Evolutionary conservation across 2,797 vertebrate species (phyloP), one percentile per base, ranked within the genome.

Genomic region (Selene dorsalis): DNA sequence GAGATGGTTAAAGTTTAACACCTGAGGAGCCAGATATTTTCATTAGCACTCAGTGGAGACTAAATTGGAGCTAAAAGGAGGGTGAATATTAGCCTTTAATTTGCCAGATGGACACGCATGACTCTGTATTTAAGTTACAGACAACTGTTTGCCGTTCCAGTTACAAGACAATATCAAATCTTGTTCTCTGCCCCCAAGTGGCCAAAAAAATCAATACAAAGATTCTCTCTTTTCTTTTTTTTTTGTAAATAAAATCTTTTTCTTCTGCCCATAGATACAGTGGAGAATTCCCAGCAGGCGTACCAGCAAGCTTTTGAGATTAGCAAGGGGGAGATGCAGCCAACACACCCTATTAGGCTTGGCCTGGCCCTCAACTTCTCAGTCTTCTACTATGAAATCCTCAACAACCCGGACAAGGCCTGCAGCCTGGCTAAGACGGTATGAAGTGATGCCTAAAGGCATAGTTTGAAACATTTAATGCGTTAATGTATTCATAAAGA

Each of bases 291-390:
- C 80, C 97, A 99, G 94, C 91, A 97, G 76, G 96, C 98, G 61
- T 99, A 99, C 92, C 96, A 99, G 90, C 95, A 98, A 92, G 98
- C 98, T 22, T 99, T 99, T 93, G 97, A 99, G 86, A 99, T 99
- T 93, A 99, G 98, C 94, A 98, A 98, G 96, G 96, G 95, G 76
- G 96, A 99, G 90, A 99, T 99, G 98, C 97, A 98, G 87, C 97
- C 98, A 79, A 99, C 98, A 82, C 98, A 99, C 89, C 98, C 98
- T 39, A 99, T 99, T 92, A 95, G 98, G 91, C 96, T 99, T 1
- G 98, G 98, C 74, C 92, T 99, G 95, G 98, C 98, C 66, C 96
- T 99, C 83, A 99, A 99, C 94, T 99, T 99, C 95, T 99, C 98
- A 10, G 98, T 99, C 91, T 99, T 99, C 93, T 99, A 96, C 92